Evolutionary conservation across 2,888 invertebrate species (phyloP).

Genomic region (Lacanobia wlatinum): DNA sequence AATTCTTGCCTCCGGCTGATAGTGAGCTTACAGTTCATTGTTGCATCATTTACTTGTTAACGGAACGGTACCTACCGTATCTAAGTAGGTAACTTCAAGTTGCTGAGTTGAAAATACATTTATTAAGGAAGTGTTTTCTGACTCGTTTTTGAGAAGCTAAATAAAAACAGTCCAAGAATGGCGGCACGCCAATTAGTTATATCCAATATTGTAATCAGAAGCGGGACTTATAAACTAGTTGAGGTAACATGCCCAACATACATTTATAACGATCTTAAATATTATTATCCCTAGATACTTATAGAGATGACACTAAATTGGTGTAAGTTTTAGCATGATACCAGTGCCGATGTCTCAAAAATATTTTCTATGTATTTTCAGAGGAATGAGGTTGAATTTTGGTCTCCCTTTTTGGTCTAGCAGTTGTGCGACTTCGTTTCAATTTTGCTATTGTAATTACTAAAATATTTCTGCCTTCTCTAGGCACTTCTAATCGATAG

Average conservation of each 20-base stretch:
- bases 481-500: constrained; percentile 65
- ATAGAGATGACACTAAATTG: constrained; percentile 55
- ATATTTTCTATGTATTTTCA: constrained; percentile 70
- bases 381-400: constrained; percentile 74
- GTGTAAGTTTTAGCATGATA: constrained; percentile 64
- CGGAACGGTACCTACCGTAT: background rate
- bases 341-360: constrained; percentile 72
- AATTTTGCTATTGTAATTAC: constrained; percentile 60
- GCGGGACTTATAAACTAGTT: constrained; percentile 42
- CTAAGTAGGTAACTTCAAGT: background rate
- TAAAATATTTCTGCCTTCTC: constrained; percentile 58
- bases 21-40: background rate
- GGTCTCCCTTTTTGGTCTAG: constrained; percentile 83
- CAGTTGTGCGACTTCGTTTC: constrained; percentile 80
- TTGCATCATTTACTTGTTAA: background rate
- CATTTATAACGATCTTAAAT: constrained; percentile 40
- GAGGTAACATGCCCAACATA: constrained; percentile 35
- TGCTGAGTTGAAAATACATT: background rate
- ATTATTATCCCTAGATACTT: constrained; percentile 42
- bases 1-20: constrained; percentile 27
- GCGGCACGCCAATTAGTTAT: background rate
- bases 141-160: background rate
- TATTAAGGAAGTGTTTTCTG: background rate
- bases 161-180: constrained; percentile 3
- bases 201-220: constrained; percentile 15